Evolutionary conservation across 1,140 invertebrate genomes (phyloP), one percentile per base, ranked within the genome.

Genomic region (Anagrus nilaparvatae): DNA sequence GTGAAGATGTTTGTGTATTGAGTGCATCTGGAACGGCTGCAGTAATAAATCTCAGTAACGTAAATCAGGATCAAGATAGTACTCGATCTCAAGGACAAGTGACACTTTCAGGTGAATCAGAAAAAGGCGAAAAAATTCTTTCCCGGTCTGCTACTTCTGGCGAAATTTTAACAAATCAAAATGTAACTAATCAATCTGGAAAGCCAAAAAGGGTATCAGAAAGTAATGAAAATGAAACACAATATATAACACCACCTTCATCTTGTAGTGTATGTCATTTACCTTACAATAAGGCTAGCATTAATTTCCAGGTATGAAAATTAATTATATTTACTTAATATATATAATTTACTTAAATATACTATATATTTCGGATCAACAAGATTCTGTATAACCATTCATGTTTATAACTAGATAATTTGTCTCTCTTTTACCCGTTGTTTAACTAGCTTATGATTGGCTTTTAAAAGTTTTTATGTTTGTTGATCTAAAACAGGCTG

Each of bases 21-120:
- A 96, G 89, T 48, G 92, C 89, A 0, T 83, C 77, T 19, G 94
- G 94, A 1, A 98, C 94, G 0, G 94, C 93, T 3, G 93, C 90
- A 0, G 76, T 91, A 7, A 81, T 93, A 14, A 77, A 76, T 55
- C 70, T 78, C 52, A 67, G 72, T 8, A 71, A 70, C 37, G 55
- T 62, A 3, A 54, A 9, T 34, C 59, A 61, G 23, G 63, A 67
- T 19, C 29, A 51, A 13, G 65, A 68, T 0, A 41, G 37, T 13
- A 53, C 47, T 19, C 55, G 60, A 10, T 39, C 41, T 10, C 61
- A 60, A 21, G 48, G 54, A 2, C 40, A 51, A 2, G 46, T 59
- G 7, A 52, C 53, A 10, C 49, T 53, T 6, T 50, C 58, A 1
- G 33, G 50, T 0, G 64, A 67, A 3, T 53, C 50, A 1, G 65